Evolutionary conservation across 2,888 invertebrate species (phyloP), one percentile per base, ranked within the genome.

Genomic region (Limnephilus marmoratus): DNA sequence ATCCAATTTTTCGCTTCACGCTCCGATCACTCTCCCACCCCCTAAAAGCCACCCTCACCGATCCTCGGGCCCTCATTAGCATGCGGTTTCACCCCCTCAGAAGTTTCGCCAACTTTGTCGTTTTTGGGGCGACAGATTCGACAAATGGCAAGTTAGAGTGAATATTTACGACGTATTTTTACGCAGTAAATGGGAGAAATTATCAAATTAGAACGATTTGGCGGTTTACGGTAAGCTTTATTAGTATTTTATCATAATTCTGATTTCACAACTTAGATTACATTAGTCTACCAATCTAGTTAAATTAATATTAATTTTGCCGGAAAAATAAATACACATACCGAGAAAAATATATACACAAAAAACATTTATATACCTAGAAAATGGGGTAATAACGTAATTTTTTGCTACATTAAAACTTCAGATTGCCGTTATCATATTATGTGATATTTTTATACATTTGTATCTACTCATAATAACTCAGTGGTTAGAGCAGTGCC

Each of bases 1-100:
- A 91, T 91, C 91, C 91, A 91, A 91, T 91, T 91, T 91, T 81
- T 91, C 91, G 91, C 91, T 91, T 87, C 91, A 91, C 41, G 91
- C 91, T 87, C 86, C 49, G 80, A 90, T 81, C 68, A 68, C 24
- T 18, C 90, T 18, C 37, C 68, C 12, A 41, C 85, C 68, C 86
- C 45, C 13, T 15, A 45, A 45, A 86, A 29, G 13, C 29, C 29
- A 45, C 86, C 45, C 86, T 15, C 83, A 5, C 31, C 49, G 29
- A 86, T 37, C 68, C 91, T n/a, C 18, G 86, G 45, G 9, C 31
- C 49, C 91, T 91, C 91, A 91, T 91, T 91, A 91, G 91, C 91
- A 91, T 91, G 87, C 91, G 91, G 91, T 41, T 68, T 86, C 49
- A 34, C 49, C 85, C 88, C 88, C 88, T 7, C 80, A 80, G 24